A percentile compares a stretch with the other conserved stretches of the same genome.
These are phyloP conservation scores for Eulemur macaco DNA, from an alignment of 2,113 vertebrate genomes.

Conservation along the genomic window DNA sequence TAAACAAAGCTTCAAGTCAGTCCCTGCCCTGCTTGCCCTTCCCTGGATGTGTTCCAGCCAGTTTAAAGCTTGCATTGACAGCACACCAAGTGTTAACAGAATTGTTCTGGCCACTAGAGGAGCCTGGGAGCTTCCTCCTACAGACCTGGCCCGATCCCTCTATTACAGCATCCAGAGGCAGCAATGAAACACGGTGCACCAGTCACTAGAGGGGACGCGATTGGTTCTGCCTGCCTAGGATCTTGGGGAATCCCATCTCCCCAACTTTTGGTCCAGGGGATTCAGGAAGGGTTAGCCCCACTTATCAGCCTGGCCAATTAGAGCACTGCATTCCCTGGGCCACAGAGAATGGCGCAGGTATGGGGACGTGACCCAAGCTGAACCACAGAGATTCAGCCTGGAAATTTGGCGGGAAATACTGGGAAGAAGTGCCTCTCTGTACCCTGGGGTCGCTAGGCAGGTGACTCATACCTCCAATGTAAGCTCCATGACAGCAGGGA, in stretches of 20 bases:
- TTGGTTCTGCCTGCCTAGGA: not conserved
- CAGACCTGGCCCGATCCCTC: not conserved
- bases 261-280: too few relatives aligned
- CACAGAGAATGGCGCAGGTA: not conserved
- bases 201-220: rapidly evolving
- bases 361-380: not conserved
- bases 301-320: not conserved
- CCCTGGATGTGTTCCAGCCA: not conserved
- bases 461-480: not conserved
- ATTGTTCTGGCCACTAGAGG: too few relatives aligned
- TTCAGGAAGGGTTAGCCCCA: not conserved
- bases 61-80: too few relatives aligned
- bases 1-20: not conserved
- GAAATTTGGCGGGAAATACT: not conserved
- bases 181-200: rapidly evolving
- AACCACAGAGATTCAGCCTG: not conserved
- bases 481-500: not conserved
- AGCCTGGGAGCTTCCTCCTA: not conserved
- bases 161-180: not conserved
- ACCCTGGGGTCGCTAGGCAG: not conserved
- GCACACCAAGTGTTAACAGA: not conserved
- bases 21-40: not conserved
- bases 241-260: not conserved
- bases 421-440: not conserved
- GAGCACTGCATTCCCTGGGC: not conserved